Evolutionary conservation across 2,797 vertebrate species (phyloP).

Genomic region (Acipenser oxyrinchus): DNA sequence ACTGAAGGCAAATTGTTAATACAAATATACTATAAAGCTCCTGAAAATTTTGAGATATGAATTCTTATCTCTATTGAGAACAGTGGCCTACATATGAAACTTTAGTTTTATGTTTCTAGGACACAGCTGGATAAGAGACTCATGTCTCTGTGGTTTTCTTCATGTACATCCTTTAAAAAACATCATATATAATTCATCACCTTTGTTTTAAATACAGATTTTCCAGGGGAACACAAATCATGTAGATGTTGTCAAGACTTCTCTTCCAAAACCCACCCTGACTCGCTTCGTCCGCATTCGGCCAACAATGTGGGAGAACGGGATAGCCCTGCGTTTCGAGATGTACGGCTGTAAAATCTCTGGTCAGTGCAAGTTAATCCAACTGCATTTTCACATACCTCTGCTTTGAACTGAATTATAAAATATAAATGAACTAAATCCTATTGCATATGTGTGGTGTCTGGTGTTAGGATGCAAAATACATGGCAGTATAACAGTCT

Average conservation of each 20-base stretch:
- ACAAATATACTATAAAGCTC: too few relatives aligned
- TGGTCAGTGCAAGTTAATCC: slow-evolving; percentile 57
- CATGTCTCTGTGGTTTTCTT: neutral
- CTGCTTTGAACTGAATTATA: slow-evolving; percentile 21
- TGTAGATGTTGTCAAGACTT: slow-evolving; percentile 62
- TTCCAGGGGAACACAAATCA: slow-evolving; percentile 84
- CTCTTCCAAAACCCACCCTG: slow-evolving; percentile 76
- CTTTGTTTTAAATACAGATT: slow-evolving; percentile 50
- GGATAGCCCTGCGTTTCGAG: slow-evolving; percentile 91
- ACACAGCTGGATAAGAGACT: neutral
- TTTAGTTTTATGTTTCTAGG: neutral
- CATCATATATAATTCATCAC: slow-evolving; percentile 34
- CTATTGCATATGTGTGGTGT: slow-evolving; percentile 53
- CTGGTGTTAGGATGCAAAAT: slow-evolving; percentile 56
- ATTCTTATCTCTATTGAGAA: neutral
- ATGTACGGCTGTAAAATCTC: slow-evolving; percentile 91
- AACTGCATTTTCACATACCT: slow-evolving; percentile 5
- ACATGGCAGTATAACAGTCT: slow-evolving; percentile 46
- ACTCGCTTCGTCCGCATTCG: slow-evolving; percentile 81
- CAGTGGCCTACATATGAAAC: neutral
- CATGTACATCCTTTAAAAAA: slow-evolving; percentile 16
- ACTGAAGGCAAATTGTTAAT: too few relatives aligned
- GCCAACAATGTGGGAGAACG: slow-evolving; percentile 80
- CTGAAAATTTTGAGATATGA: neutral
- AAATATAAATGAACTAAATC: slow-evolving; percentile 43